Percentiles rank a stretch among this genome's conserved stretches.
phyloP scores from a whole-genome alignment of 2,888 invertebrate genomes.

The Rhagophthalmus giganteus region DNA sequence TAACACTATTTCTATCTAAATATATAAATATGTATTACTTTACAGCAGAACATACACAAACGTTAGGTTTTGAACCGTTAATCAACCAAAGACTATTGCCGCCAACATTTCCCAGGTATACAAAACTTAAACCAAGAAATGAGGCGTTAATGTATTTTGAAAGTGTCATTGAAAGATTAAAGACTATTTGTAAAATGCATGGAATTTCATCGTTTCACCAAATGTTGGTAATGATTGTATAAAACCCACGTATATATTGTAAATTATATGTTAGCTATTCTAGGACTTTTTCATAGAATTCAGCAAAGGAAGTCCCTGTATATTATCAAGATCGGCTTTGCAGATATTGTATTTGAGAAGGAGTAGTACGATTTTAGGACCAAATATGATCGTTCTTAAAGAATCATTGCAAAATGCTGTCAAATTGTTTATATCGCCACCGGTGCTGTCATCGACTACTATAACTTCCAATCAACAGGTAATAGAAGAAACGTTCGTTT shows the following conservation, averaged over 20 bases:
- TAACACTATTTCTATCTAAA: too few relatives aligned
- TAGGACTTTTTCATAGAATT: constrained; percentile 86
- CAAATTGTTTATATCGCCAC: constrained; percentile 85
- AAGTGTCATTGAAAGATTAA: constrained; percentile 76
- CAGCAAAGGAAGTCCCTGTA: constrained; percentile 84
- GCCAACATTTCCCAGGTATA: constrained; percentile 96
- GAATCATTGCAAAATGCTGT: constrained; percentile 87
- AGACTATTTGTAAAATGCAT: constrained; percentile 80
- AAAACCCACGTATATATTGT: too few relatives aligned
- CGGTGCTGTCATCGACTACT: constrained; percentile 77
- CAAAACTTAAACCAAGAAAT: constrained; percentile 79
- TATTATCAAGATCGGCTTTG: constrained; percentile 86
- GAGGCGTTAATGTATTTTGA: constrained; percentile 83
- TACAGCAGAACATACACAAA: constrained; percentile 70
- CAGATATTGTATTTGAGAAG: constrained; percentile 76
- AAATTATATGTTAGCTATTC: constrained; percentile 2
- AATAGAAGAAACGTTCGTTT: constrained; percentile 7
- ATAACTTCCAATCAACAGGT: constrained; percentile 68
- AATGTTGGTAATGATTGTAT: constrained; percentile 82
- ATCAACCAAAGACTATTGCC: constrained; percentile 94
- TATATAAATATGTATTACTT: constrained; percentile 13
- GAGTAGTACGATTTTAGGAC: constrained; percentile 58
- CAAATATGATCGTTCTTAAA: constrained; percentile 61
- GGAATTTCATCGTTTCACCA: constrained; percentile 77
- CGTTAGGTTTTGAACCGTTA: constrained; percentile 95